phyloP scores from a whole-genome alignment of 2,113 vertebrate species.

The Myiozetetes cayanensis region DNA sequence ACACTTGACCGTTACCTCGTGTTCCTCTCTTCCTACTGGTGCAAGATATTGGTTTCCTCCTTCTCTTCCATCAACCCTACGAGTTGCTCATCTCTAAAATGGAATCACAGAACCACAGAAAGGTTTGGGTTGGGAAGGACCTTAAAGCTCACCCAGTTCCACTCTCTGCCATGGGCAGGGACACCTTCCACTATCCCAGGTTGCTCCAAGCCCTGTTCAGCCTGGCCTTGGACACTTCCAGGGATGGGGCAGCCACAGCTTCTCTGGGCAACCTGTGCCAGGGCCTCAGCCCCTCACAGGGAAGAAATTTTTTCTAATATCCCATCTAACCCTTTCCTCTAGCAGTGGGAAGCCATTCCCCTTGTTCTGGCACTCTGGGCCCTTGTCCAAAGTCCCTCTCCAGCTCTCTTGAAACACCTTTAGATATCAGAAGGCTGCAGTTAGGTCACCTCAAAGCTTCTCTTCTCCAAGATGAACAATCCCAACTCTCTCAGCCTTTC shows the following conservation, averaged over 20 bases:
- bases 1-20: rapidly evolving
- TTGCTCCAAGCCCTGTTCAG: background rate
- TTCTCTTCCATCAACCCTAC: background rate
- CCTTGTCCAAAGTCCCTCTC: background rate
- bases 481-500: background rate
- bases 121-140: background rate
- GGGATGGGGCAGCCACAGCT: background rate
- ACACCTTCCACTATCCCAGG: background rate
- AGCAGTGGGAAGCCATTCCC: background rate
- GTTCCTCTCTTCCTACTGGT: background rate
- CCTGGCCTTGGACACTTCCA: background rate
- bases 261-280: background rate
- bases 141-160: background rate
- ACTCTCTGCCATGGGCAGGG: background rate
- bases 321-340: background rate
- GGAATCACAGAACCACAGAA: background rate
- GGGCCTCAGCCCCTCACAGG: background rate
- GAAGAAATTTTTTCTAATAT: background rate
- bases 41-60: background rate
- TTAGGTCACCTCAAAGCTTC: background rate
- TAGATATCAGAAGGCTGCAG: background rate
- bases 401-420: background rate
- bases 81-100: background rate
- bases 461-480: background rate
- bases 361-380: background rate